These are phyloP conservation scores for Laticauda laticaudata DNA, from an alignment of 2,113 vertebrate genomes.

Conservation along the genomic window DNA sequence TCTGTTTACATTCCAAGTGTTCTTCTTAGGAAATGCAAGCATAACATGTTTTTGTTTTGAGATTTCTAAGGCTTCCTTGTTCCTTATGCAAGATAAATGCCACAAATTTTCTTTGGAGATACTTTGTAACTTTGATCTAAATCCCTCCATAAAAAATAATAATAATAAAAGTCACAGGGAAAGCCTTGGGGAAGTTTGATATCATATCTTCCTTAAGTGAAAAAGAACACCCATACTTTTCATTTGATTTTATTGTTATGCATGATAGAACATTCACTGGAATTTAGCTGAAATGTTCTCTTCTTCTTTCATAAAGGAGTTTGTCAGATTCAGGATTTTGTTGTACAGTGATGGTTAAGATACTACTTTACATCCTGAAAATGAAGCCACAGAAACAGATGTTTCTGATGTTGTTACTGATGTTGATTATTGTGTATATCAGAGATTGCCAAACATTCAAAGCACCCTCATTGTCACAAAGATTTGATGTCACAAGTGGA, in stretches of 20 bases:
- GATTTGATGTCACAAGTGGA: not conserved
- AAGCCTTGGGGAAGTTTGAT: slow-evolving; percentile 35
- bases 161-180: slow-evolving; percentile 38
- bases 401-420: not conserved
- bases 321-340: not conserved
- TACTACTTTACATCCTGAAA: not conserved
- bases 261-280: not conserved
- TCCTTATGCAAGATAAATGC: slow-evolving; percentile 6
- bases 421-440: not conserved
- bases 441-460: not conserved
- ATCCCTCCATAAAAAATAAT: slow-evolving; percentile 47
- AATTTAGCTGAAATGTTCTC: not conserved
- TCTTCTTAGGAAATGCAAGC: not conserved
- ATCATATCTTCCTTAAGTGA: slow-evolving; percentile 35
- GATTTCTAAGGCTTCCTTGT: not conserved
- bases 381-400: not conserved
- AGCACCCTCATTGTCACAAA: not conserved
- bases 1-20: slow-evolving; percentile 10
- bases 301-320: not conserved
- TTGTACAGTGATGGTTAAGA: not conserved
- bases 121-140: slow-evolving; percentile 37
- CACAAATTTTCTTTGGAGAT: slow-evolving; percentile 16
- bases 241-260: not conserved
- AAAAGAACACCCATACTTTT: not conserved
- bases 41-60: slow-evolving; percentile 36